Percentiles rank a stretch among this genome's conserved stretches.
Conservation (phyloP, 2,113 vertebrate genomes). For the Sinocyclocheilus grahami region DNA sequence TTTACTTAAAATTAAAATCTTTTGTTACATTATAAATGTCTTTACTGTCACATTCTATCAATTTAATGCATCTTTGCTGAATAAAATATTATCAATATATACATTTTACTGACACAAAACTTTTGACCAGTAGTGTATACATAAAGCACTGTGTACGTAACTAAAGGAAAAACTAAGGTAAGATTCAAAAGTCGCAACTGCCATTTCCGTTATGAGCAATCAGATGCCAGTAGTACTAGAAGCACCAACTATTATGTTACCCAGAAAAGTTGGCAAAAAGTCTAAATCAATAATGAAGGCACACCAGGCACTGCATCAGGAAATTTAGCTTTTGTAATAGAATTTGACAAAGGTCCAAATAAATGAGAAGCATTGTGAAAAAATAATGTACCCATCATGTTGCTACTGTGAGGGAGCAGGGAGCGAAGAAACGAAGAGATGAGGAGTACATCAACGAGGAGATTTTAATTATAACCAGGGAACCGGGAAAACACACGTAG, state of each 20-base stretch:
- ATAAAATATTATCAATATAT: too few relatives aligned
- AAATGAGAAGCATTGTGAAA: neutral
- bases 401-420: too few relatives aligned
- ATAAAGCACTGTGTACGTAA: neutral
- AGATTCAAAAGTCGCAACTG: neutral
- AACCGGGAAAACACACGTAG: too few relatives aligned
- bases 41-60: neutral
- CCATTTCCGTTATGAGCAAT: neutral
- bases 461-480: too few relatives aligned
- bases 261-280: neutral
- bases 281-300: neutral
- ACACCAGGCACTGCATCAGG: neutral
- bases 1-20: neutral
- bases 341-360: conserved; percentile 12
- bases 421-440: too few relatives aligned
- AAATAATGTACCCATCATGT: neutral
- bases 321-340: neutral
- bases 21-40: neutral
- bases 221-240: neutral
- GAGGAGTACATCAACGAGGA: too few relatives aligned
- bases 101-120: too few relatives aligned
- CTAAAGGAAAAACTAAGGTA: neutral
- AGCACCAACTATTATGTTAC: neutral
- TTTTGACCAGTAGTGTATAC: too few relatives aligned
- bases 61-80: too few relatives aligned